These are phyloP conservation scores for Lycocerus yunnanus DNA, from an alignment of 2,888 invertebrate species.

Conservation along the genomic window DNA sequence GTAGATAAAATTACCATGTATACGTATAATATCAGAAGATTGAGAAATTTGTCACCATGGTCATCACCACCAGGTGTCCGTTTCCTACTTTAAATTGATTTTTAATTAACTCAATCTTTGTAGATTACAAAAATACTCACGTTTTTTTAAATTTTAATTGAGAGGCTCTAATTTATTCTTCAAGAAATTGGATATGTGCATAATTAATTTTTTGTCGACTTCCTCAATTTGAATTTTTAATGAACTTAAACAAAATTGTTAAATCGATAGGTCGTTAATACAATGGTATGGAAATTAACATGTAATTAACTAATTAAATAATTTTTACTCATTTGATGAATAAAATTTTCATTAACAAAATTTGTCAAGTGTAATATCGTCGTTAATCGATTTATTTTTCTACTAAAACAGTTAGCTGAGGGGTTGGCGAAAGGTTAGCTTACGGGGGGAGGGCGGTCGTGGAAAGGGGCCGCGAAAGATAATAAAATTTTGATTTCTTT, in stretches of 20 bases:
- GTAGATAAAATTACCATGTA: neutral
- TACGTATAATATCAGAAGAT: neutral
- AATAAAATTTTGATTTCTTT: too few species aligned
- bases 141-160: neutral
- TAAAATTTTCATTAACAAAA: neutral
- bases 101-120: neutral
- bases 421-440: too few species aligned
- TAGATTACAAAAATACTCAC: neutral
- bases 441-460: too few species aligned
- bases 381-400: too few species aligned
- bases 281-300: neutral
- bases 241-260: neutral
- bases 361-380: too few species aligned
- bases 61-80: neutral
- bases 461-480: too few species aligned
- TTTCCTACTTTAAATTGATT: neutral
- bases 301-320: neutral
- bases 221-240: neutral
- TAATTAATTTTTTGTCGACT: neutral
- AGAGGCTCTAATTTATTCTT: neutral
- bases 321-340: neutral
- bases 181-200: neutral
- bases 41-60: neutral
- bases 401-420: too few species aligned
- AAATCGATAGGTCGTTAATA: neutral